These are phyloP conservation scores for Aphelocoma coerulescens DNA, from an alignment of 2,113 vertebrate genomes.

Conservation along the genomic window DNA sequence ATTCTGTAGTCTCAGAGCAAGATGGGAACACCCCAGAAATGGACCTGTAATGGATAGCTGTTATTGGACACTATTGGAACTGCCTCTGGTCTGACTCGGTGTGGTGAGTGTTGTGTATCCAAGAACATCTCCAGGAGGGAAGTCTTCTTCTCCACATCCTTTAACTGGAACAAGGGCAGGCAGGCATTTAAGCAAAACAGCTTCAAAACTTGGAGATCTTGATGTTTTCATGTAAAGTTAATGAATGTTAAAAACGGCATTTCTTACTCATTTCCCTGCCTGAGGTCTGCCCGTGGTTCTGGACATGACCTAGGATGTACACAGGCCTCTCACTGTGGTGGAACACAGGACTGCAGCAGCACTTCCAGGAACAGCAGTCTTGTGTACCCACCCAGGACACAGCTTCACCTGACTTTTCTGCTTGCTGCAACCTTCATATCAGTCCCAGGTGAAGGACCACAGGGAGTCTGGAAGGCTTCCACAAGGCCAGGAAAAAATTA, in stretches of 20 bases:
- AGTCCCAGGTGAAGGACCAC: background rate
- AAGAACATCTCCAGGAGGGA: background rate
- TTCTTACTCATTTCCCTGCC: background rate
- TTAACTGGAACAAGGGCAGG: background rate
- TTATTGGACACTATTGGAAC: background rate
- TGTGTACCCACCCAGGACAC: fast-evolving
- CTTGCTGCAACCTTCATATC: background rate
- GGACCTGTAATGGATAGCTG: background rate
- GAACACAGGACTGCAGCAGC: background rate
- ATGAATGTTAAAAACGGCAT: background rate
- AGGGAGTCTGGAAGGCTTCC: background rate
- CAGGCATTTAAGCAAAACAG: background rate
- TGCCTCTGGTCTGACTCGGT: background rate
- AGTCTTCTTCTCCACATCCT: background rate
- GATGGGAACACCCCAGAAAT: background rate
- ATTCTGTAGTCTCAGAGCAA: background rate
- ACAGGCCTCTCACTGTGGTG: background rate
- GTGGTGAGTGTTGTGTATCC: background rate
- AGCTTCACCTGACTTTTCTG: background rate
- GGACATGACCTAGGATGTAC: background rate
- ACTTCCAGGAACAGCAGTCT: background rate
- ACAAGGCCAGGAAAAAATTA: too few relatives aligned
- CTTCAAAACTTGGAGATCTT: background rate
- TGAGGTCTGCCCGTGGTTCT: background rate
- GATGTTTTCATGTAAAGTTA: background rate